A percentile compares a stretch with the other conserved stretches of the same genome.
Conservation (phyloP, 2,888 invertebrate species). For the Eueremaeus valkanovi region DNA sequence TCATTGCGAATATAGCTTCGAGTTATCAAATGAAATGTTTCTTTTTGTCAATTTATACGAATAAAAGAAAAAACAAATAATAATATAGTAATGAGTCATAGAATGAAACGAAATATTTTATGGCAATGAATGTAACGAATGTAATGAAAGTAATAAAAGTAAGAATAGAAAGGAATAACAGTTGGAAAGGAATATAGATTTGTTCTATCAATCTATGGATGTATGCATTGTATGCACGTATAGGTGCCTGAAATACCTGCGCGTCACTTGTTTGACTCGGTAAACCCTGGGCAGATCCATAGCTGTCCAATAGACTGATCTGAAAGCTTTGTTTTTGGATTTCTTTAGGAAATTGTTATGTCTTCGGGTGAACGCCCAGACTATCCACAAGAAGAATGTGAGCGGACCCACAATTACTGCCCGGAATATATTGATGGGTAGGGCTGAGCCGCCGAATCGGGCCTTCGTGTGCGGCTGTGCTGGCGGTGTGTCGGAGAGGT, state of each 20-base stretch:
- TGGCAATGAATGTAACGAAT: too few species aligned
- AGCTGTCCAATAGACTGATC: constrained; percentile 41
- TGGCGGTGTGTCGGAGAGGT: constrained; percentile 45
- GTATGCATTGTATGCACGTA: not conserved
- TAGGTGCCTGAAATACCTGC: constrained; percentile 53
- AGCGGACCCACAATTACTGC: constrained; percentile 57
- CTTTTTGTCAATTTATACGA: too few species aligned
- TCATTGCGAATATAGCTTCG: too few species aligned
- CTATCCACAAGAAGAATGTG: constrained; percentile 55
- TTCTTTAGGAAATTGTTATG: constrained; percentile 54
- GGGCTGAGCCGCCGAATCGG: constrained; percentile 53
- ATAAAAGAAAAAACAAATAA: too few species aligned
- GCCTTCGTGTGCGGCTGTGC: constrained; percentile 48
- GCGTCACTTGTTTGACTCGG: constrained; percentile 58
- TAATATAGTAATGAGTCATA: too few species aligned
- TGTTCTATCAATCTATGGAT: not conserved
- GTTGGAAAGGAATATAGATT: not conserved
- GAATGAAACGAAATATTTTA: too few species aligned
- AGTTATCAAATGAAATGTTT: too few species aligned
- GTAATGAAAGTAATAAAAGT: not conserved
- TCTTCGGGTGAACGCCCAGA: constrained; percentile 51
- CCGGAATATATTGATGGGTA: constrained; percentile 54
- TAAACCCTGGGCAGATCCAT: constrained; percentile 51
- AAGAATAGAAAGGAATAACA: not conserved
- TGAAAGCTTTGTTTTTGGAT: constrained; percentile 38